Evolutionary conservation across 2,888 invertebrate species (phyloP), one percentile per base, ranked within the genome.

Genomic region (Apotomis capreana): DNA sequence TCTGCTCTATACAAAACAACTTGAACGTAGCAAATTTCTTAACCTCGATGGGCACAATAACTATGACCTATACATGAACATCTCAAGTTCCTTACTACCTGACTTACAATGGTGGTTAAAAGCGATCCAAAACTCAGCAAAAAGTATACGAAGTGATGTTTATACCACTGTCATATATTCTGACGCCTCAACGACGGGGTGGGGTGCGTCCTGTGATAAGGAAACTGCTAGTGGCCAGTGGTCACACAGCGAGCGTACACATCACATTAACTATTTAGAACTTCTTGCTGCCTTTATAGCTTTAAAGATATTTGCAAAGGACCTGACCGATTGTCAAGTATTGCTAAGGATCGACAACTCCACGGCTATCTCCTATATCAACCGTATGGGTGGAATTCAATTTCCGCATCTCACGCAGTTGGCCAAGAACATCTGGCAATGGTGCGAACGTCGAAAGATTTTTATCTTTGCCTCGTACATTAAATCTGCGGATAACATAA

Each of bases 1-100:
- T 4, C 80, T 77, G 78, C 73, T 82, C 10, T 78, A 82, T n/a
- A 80, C 81, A 0, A 83, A 83, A 71, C 9, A 71, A 0, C 37
- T 81, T 8, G 80, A 81, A 72, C 58, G 76, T 1, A 36, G 65
- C 12, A 78, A 78, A 74, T 77, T 68, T 51, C 57, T 80, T 8
- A 77, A 74, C 59, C 46, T 68, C 57, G 57, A 40, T 12, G 44
- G 58, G 10, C 26, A 75, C n/a, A 62, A 74, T 40, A 74, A 78
- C n/a, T 76, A 67, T 61, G 68, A 76, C n/a, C 65, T n/a, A 13
- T 36, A 49, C 12, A 74, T 74, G 72, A 62, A 3, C 68, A 3
- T 68, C 4, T 62, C 46, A 12, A 13, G 26, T 6, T 57, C 37
- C 10, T 0, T 68, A 4, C 54, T 61, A 3, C 58, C 65, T 44